A percentile compares a stretch with the other conserved stretches of the same genome.
These are phyloP conservation scores for Falco naumanni DNA, from an alignment of 2,797 vertebrate species.

Conservation along the genomic window DNA sequence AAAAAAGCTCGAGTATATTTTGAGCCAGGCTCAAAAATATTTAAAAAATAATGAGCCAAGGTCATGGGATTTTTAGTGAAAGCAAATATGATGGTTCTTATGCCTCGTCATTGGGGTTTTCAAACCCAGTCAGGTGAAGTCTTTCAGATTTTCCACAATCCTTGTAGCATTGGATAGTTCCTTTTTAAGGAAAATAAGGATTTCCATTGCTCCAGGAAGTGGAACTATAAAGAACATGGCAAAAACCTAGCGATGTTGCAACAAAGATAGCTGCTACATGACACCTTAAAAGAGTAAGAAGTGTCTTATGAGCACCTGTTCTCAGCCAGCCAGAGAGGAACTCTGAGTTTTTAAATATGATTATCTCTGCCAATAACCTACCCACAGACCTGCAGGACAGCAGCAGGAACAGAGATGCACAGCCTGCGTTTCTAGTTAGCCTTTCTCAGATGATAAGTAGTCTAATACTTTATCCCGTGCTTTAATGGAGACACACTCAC, in stretches of 20 bases:
- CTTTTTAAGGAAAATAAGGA: background rate
- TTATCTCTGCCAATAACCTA: background rate
- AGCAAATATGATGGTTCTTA: background rate
- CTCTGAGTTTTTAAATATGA: background rate
- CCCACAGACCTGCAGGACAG: background rate
- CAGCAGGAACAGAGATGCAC: background rate
- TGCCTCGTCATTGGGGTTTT: background rate
- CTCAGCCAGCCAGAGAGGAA: background rate
- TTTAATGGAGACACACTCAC: background rate
- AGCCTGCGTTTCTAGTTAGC: background rate
- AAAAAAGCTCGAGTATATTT: background rate
- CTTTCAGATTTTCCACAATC: background rate
- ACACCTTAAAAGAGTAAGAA: background rate
- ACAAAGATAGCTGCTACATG: background rate
- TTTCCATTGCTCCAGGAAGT: background rate
- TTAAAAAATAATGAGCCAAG: background rate
- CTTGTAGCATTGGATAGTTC: background rate
- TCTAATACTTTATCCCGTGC: background rate
- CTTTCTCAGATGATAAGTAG: background rate
- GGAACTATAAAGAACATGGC: background rate
- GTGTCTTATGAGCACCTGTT: background rate
- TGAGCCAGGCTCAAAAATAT: background rate
- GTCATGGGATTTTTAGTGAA: background rate
- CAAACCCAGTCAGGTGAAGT: background rate
- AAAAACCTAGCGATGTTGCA: background rate